A percentile compares a stretch with the other conserved stretches of the same genome.
phyloP scores from a whole-genome alignment of 2,797 vertebrate genomes.

The Emydoidea blandingii region DNA sequence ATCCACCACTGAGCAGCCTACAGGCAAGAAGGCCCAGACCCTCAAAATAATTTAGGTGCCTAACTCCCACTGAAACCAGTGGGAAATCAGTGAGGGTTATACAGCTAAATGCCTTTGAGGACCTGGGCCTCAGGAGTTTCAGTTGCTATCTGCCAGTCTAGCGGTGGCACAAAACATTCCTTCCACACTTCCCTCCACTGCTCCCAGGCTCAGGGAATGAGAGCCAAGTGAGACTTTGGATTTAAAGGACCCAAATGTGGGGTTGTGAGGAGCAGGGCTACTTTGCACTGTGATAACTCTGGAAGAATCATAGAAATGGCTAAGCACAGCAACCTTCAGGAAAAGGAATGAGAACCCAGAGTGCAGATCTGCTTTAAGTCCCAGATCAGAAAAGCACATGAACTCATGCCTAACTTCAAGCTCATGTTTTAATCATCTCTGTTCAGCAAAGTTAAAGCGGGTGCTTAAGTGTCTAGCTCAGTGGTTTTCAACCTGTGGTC shows the following conservation, averaged over 20 bases:
- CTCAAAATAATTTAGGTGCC: background rate
- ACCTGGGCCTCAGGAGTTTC: background rate
- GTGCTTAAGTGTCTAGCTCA: background rate
- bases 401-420: background rate
- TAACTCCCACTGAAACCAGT: background rate
- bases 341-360: background rate
- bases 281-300: background rate
- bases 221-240: background rate
- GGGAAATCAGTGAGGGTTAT: background rate
- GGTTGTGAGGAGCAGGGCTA: background rate
- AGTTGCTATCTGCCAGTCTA: background rate
- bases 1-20: background rate
- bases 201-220: background rate
- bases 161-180: background rate
- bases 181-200: background rate
- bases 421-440: background rate
- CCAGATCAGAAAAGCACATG: background rate
- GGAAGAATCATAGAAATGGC: background rate
- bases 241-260: background rate
- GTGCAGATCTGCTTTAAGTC: background rate
- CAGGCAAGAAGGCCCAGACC: background rate
- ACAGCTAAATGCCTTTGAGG: background rate
- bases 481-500: background rate
- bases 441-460: accelerated
- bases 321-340: background rate